phyloP scores from a whole-genome alignment of 1,140 invertebrate species.

The Penaeus japonicus region DNA sequence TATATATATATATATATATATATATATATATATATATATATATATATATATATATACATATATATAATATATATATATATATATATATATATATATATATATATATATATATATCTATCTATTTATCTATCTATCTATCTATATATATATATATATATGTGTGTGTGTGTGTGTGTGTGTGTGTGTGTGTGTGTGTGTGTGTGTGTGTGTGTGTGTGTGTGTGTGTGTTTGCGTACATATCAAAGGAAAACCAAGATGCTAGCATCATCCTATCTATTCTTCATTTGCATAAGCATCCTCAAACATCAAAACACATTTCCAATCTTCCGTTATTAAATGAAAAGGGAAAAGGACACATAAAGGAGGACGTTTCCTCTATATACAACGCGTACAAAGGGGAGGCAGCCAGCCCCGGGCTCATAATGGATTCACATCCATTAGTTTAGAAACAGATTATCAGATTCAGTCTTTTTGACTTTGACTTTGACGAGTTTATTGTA shows the following conservation, averaged over 20 bases:
- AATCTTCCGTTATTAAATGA: no score
- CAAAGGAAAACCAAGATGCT: not conserved
- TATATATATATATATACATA: not conserved
- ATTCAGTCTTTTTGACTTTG: no score
- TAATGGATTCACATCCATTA: no score
- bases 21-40: not conserved
- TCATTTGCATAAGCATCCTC: no score
- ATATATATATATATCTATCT: not conserved
- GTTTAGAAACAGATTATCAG: no score
- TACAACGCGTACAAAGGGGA: no score
- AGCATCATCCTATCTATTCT: no score
- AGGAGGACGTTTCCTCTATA: no score
- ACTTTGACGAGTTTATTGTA: no score
- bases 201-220: not conserved
- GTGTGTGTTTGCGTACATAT: not conserved
- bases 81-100: not conserved
- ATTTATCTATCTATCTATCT: not conserved
- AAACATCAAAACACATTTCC: no score
- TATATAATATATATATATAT: not conserved
- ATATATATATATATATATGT: constrained; percentile 1
- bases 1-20: not conserved
- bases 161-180: not conserved
- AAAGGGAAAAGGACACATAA: no score
- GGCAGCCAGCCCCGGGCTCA: no score
- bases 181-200: not conserved